Evolutionary conservation across 2,113 vertebrate species (phyloP).

Genomic region (Atherinomorus stipes): DNA sequence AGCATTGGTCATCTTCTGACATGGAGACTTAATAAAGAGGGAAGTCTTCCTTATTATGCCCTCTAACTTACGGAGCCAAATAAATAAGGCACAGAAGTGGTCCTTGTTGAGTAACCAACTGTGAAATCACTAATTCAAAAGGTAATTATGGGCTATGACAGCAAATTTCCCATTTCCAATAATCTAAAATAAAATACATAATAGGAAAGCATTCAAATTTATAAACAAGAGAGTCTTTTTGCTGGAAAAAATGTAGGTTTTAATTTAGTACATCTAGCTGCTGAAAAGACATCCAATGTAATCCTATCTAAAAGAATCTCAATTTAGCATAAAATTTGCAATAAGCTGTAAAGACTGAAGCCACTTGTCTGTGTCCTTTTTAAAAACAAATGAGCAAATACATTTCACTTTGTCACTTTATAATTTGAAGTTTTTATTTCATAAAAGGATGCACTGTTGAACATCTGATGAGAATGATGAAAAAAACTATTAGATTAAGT

Average conservation of each 20-base stretch:
- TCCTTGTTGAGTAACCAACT: not conserved
- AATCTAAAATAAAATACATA: not conserved
- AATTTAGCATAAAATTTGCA: too few species aligned
- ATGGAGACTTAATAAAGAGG: conserved; percentile 1
- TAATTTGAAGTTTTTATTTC: too few species aligned
- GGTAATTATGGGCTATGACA: not conserved
- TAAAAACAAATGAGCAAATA: too few species aligned
- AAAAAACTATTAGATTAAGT: too few species aligned
- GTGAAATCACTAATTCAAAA: not conserved
- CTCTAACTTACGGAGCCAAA: not conserved
- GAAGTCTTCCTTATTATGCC: not conserved
- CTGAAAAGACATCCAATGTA: not conserved
- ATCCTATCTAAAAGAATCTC: too few species aligned
- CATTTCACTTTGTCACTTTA: too few species aligned
- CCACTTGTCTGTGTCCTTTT: too few species aligned
- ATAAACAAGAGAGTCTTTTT: not conserved
- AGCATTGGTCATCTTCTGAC: conserved; percentile 1
- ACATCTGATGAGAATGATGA: too few species aligned
- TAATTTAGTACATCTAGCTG: not conserved
- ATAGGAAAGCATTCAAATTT: not conserved
- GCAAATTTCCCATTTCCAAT: not conserved
- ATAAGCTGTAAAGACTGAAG: too few species aligned
- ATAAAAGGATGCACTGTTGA: too few species aligned
- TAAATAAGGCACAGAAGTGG: not conserved
- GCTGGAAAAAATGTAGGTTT: too few species aligned